Base-by-base conservation (phyloP, 1,140 invertebrate species). In the Sipha flava region DNA sequence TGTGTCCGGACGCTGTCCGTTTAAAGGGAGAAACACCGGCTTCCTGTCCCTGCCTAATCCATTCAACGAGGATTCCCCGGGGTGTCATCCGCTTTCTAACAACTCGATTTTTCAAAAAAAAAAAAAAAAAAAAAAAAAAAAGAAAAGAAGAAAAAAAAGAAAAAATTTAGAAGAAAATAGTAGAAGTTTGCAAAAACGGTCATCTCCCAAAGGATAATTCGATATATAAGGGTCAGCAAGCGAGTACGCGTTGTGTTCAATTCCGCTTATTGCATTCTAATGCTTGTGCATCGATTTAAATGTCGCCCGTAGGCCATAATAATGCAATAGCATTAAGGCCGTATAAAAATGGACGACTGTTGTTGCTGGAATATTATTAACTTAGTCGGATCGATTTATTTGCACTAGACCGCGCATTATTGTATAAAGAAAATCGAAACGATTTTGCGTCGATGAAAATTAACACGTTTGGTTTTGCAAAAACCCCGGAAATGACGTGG, bases 241-340 rank as follows among this genome's bases (percentile, higher is more conserved):
- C 14, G 37, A 45, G 37, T 26, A 7, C n/a, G 23, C 29, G 31
- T 37, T 73, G 47, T 75, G 72, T 75, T 37, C 49, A 26, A 77
- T 59, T 43, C 52, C n/a, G 21, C 52, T 77, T 77, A 77, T 77
- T 77, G 73, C 52, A 52, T 77, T 77, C 73, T 77, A 59, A 77
- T 77, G 73, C 52, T 37, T 49, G 49, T 18, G 72, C 72, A 54
- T 75, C 72, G 49, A 54, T 75, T 75, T 75, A 75, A 75, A 75
- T 37, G 52, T 57, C 73, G 52, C 34, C 23, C 52, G 52, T 29
- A 26, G 72, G 52, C 29, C n/a, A 23, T 73, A 75, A 75, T 75
- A 75, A 75, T 52, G 47, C 23, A 54, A 72, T 72, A 72, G 45
- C 70, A 54, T 73, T 54, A 73, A 29, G 18, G n/a, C 26, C 29